These are phyloP conservation scores for Ooceraea biroi DNA, from an alignment of 1,140 invertebrate species.

Conservation along the genomic window DNA sequence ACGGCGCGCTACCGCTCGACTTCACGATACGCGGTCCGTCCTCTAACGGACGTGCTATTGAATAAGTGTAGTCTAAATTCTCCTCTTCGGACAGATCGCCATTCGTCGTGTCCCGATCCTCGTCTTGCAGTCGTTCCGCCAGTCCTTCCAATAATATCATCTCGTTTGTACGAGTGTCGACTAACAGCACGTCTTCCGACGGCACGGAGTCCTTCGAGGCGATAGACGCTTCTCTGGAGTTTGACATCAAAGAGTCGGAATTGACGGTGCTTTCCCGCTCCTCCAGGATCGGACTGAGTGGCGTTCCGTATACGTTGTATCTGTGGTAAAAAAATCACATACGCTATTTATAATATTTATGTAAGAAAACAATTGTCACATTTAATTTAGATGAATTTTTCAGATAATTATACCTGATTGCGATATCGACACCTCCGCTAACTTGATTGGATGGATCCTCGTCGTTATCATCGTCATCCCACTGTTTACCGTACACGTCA, in stretches of 20 bases:
- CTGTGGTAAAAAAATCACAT: slow-evolving; percentile 69
- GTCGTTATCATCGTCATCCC: slow-evolving; percentile 80
- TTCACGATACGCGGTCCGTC: slow-evolving; percentile 72
- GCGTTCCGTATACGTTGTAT: slow-evolving; percentile 87
- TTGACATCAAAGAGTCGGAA: slow-evolving; percentile 81
- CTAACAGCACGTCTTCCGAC: slow-evolving; percentile 87
- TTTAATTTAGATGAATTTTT: slow-evolving; percentile 20
- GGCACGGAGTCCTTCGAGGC: slow-evolving; percentile 80
- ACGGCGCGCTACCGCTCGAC: slow-evolving; percentile 76
- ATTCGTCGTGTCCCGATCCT: slow-evolving; percentile 76
- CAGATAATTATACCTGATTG: slow-evolving; percentile 82
- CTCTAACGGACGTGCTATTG: slow-evolving; percentile 67
- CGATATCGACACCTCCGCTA: slow-evolving; percentile 81
- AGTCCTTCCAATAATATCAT: slow-evolving; percentile 85
- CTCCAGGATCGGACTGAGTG: slow-evolving; percentile 89
- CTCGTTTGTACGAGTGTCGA: slow-evolving; percentile 87
- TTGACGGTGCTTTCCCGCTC: slow-evolving; percentile 86
- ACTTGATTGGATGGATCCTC: slow-evolving; percentile 78
- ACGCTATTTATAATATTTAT: background rate
- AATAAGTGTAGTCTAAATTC: slow-evolving; percentile 78
- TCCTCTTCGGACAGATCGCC: slow-evolving; percentile 80
- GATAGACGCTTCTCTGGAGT: slow-evolving; percentile 81
- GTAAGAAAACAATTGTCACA: background rate
- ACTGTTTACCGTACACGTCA: slow-evolving; percentile 77
- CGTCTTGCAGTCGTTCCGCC: slow-evolving; percentile 64